Evolutionary conservation across 2,888 invertebrate genomes (phyloP), one percentile per base, ranked within the genome.

Genomic region (Scaptomyza caliginosa): DNA sequence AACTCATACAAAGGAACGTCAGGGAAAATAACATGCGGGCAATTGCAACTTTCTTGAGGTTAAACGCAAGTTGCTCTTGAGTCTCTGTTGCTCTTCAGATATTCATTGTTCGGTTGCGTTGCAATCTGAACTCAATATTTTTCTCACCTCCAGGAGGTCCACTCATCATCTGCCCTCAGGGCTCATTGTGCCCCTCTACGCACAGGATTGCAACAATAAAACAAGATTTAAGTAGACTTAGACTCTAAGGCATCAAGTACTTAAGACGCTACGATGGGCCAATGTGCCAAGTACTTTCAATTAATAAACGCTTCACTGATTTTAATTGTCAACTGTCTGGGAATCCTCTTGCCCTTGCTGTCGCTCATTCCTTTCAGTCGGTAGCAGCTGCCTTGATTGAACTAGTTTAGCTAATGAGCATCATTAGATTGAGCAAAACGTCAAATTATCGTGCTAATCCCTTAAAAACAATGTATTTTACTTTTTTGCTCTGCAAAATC

Each of bases 91-190:
- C 28, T 34, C 57, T 21, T 49, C 13, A 38, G 46, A 13, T 46
- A 13, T 32, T 30, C 63, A 64, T 77, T 79, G 70, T 75, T 74
- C 62, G 6, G 32, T 42, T 39, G 48, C 60, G 52, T 54, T 48
- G 60, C 63, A 69, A 70, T 72, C 52, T 84, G 80, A 67, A 67
- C 84, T 76, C 55, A 76, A 81, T 83, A 71, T 88, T 89, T 88
- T 90, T 90, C 90, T 90, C 90, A 90, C 90, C 90, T 90, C 90
- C 90, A 89, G 90, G 90, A 88, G 90, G 90, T 90, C 90, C 89
- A 87, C 89, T 90, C 88, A 77, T 89, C 87, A 81, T 57, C 71
- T 75, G 73, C 71, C 66, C 70, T 63, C 52, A 67, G 30, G 45
- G 39, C 50, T 57, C 48, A 67, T 80, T 81, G 82, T 81, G 63